Conservation (phyloP, 2,113 vertebrate genomes). For the Cryptomyrus ogoouensis region DNA sequence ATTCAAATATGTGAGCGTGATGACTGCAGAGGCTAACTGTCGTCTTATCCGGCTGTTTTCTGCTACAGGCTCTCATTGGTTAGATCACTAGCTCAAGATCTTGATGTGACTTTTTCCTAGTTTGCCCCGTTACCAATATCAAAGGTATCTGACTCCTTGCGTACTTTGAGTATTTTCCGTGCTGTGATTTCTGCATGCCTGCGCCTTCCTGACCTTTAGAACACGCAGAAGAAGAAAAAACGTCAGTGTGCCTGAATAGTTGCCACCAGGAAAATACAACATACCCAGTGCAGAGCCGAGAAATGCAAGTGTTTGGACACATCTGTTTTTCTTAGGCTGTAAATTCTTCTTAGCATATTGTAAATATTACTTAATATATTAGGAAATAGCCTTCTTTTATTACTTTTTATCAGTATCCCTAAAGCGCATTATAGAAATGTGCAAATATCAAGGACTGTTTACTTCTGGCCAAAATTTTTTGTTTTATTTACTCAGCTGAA, state of each 20-base stretch:
- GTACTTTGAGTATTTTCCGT: neutral
- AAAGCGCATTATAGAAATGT: neutral
- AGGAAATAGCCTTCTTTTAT: neutral
- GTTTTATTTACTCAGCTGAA: neutral
- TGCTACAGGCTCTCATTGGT: neutral
- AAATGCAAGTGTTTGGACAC: neutral
- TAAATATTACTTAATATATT: neutral
- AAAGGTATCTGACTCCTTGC: neutral
- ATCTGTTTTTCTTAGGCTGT: neutral
- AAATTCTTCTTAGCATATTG: neutral
- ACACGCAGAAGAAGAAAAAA: neutral
- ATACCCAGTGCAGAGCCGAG: neutral
- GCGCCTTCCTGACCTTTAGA: neutral
- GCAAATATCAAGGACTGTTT: neutral
- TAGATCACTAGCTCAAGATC: too few relatives aligned
- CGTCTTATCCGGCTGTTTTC: neutral
- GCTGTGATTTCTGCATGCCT: too few relatives aligned
- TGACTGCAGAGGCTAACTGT: neutral
- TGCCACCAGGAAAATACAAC: neutral
- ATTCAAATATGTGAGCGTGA: neutral
- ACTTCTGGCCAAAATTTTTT: neutral
- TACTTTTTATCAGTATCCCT: neutral
- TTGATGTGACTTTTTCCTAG: neutral
- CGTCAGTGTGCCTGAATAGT: neutral
- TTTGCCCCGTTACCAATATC: neutral